phyloP scores from a whole-genome alignment of 2,888 invertebrate genomes.

The Plemyria rubiginata region DNA sequence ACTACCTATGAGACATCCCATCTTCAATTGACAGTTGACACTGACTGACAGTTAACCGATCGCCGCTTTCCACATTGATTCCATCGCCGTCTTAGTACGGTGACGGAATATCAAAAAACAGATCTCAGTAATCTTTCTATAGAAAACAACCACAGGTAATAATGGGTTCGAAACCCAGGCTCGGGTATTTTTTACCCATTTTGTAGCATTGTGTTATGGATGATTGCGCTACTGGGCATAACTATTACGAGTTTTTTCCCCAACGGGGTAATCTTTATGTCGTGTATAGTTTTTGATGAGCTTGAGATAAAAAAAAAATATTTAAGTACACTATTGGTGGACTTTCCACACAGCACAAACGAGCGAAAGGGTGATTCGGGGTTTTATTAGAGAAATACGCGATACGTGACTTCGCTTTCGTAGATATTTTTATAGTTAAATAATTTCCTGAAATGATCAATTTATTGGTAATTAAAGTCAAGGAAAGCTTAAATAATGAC shows the following conservation, averaged over 20 bases:
- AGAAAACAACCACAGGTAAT: constrained; percentile 28
- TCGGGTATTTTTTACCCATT: constrained; percentile 22
- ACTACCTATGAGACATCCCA: too few species aligned
- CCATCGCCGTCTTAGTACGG: background rate
- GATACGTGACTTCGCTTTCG: too few species aligned
- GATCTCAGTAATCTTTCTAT: background rate
- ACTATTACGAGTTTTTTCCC: constrained; percentile 21
- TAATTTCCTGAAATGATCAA: too few species aligned
- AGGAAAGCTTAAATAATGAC: too few species aligned
- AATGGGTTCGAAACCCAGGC: constrained; percentile 19
- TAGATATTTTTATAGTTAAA: too few species aligned
- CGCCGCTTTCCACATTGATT: background rate
- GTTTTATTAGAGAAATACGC: too few species aligned
- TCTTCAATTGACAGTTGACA: too few species aligned
- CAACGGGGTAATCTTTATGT: constrained; percentile 10
- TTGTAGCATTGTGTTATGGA: constrained; percentile 17
- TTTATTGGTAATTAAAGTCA: too few species aligned
- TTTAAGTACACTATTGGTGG: too few species aligned
- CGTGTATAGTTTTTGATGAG: constrained; percentile 14
- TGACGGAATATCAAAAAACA: background rate
- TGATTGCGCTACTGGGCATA: constrained; percentile 27
- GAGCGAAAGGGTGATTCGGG: too few species aligned
- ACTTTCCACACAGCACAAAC: too few species aligned
- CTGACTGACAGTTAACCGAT: background rate
- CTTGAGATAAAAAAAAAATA: constrained; percentile 9